Percentiles rank a stretch among this genome's conserved stretches.
These are phyloP conservation scores for Gymnoscopelus braueri DNA, from an alignment of 2,797 vertebrate genomes.

Conservation along the genomic window DNA sequence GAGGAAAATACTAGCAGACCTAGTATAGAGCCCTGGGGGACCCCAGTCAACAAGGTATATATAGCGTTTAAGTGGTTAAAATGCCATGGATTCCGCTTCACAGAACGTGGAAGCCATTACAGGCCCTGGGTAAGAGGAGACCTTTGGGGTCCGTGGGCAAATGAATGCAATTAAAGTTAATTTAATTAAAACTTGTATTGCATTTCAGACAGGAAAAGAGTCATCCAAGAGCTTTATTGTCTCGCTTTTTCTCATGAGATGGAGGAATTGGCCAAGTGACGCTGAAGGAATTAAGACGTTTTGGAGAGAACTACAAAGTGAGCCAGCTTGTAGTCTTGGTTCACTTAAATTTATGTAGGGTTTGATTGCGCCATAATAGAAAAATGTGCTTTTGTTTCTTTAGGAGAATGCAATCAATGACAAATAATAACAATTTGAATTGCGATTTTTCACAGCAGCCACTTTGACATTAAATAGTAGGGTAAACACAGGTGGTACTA, in stretches of 20 bases:
- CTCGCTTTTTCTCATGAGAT: conserved; percentile 54
- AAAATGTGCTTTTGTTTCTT: not conserved
- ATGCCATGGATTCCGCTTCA: conserved; percentile 29
- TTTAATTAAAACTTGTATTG: conserved; percentile 62
- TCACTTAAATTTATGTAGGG: conserved; percentile 14
- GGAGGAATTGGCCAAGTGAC: conserved; percentile 24
- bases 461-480: too few relatives aligned
- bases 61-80: not conserved
- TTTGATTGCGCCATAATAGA: conserved; percentile 31
- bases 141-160: conserved; percentile 41
- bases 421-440: too few relatives aligned
- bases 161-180: conserved; percentile 66
- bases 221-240: conserved; percentile 31
- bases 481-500: too few relatives aligned
- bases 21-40: too few relatives aligned
- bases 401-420: too few relatives aligned
- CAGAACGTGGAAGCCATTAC: conserved; percentile 69
- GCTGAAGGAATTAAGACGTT: conserved; percentile 35
- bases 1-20: too few relatives aligned
- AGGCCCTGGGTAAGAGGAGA: conserved; percentile 54
- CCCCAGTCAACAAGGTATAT: too few relatives aligned
- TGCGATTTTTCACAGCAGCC: too few relatives aligned
- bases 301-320: conserved; percentile 44
- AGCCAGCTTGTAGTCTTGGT: conserved; percentile 23
- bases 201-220: conserved; percentile 46